phyloP scores from a whole-genome alignment of 2,888 invertebrate genomes.

The Lycia hirtaria region DNA sequence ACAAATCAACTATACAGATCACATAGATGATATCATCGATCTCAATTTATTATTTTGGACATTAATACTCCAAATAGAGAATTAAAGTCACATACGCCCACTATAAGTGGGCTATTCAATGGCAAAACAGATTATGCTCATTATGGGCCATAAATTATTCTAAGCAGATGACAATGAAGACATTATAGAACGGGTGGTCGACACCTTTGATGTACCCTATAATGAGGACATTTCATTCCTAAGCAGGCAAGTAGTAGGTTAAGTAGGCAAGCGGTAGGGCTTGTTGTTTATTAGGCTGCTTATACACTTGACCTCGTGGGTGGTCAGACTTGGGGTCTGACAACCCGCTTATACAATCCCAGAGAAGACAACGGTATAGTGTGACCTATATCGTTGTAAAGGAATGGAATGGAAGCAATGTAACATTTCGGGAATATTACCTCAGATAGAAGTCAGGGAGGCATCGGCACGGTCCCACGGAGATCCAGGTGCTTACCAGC shows the following conservation, averaged over 20 bases:
- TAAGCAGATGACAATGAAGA: slow-evolving; percentile 39
- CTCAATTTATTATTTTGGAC: slow-evolving; percentile 15
- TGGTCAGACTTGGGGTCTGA: too few relatives aligned
- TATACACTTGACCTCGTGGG: too few relatives aligned
- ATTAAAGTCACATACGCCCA: slow-evolving; percentile 30
- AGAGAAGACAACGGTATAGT: too few relatives aligned
- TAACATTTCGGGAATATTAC: too few relatives aligned
- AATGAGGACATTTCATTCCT: slow-evolving; percentile 11
- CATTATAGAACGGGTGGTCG: slow-evolving; percentile 36
- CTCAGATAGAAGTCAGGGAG: too few relatives aligned
- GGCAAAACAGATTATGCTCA: slow-evolving; percentile 35
- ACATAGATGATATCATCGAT: slow-evolving; percentile 19
- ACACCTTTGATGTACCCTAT: not conserved
- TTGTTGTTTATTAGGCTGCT: not conserved
- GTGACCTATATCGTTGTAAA: too few relatives aligned
- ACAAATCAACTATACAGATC: slow-evolving; percentile 6
- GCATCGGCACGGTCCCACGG: too few relatives aligned
- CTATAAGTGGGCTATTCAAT: slow-evolving; percentile 23
- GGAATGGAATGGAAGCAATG: too few relatives aligned
- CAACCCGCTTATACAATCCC: too few relatives aligned
- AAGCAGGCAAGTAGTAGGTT: not conserved
- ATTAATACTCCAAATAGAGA: slow-evolving; percentile 31
- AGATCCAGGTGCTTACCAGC: too few relatives aligned
- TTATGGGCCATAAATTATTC: slow-evolving; percentile 40
- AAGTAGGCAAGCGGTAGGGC: not conserved